Percentiles rank a stretch among this genome's conserved stretches.
phyloP scores from a whole-genome alignment of 2,888 invertebrate genomes.

The Loripinus fragilis region DNA sequence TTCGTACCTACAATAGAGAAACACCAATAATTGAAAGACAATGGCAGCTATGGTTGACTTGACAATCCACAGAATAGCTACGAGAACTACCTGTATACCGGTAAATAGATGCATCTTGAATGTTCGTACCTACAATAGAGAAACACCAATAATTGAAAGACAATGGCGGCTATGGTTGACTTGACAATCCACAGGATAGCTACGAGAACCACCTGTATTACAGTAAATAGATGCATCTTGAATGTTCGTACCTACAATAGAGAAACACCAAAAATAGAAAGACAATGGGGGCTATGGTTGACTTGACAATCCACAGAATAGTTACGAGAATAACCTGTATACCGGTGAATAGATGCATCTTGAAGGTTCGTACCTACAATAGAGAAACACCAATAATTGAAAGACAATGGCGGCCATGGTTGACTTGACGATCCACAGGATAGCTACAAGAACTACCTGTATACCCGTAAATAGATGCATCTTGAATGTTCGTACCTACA shows the following conservation, averaged over 20 bases:
- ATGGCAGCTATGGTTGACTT: conserved; percentile 95
- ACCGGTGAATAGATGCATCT: conserved; percentile 95
- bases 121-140: too few species aligned
- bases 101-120: too few species aligned
- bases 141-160: conserved; percentile 93
- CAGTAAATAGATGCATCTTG: too few species aligned
- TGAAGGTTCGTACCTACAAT: conserved; percentile 92
- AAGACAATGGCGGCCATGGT: conserved; percentile 96
- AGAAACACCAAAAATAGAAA: conserved; percentile 91
- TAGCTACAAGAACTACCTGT: conserved; percentile 90
- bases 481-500: conserved; percentile 93
- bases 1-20: too few species aligned
- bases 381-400: conserved; percentile 90
- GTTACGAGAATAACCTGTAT: conserved; percentile 92
- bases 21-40: conserved; percentile 93
- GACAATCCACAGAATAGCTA: conserved; percentile 92
- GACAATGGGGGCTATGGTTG: conserved; percentile 94
- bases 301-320: conserved; percentile 94
- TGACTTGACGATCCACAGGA: conserved; percentile 95
- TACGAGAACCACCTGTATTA: conserved; percentile 94
- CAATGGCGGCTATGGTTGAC: conserved; percentile 94
- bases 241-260: too few species aligned
- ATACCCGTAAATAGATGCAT: conserved; percentile 96
- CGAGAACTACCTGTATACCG: conserved; percentile 90
- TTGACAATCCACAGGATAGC: conserved; percentile 93